Conservation (phyloP, 2,888 invertebrate species). For the Seira ritae region DNA sequence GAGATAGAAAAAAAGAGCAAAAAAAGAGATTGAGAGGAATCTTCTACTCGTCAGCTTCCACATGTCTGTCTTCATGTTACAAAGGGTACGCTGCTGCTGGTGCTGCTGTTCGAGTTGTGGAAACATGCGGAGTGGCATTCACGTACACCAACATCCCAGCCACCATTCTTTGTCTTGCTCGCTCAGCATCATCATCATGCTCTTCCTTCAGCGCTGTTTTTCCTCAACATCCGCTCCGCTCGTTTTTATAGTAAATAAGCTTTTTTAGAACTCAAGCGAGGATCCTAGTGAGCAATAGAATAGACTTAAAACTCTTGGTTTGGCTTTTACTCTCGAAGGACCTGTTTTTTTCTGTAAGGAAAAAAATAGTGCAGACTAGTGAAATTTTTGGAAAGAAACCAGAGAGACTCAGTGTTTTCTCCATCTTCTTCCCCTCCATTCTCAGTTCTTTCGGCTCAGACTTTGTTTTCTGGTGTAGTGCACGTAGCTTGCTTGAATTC, state of each 20-base stretch:
- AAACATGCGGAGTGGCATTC: slow-evolving; percentile 8
- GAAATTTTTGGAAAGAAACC: background rate
- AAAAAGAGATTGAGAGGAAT: slow-evolving; percentile 1
- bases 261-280: background rate
- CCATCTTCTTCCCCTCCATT: slow-evolving; percentile 2
- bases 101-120: too few relatives aligned
- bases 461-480: slow-evolving; percentile 7
- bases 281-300: background rate
- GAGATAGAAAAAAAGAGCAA: too few relatives aligned
- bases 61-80: slow-evolving; percentile 13
- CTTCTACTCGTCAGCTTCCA: slow-evolving; percentile 16
- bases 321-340: slow-evolving; percentile 46
- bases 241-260: slow-evolving; percentile 1
- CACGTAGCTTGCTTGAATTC: too few relatives aligned
- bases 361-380: slow-evolving; percentile 28
- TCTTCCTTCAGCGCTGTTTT: background rate
- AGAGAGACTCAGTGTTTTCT: background rate
- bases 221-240: slow-evolving; percentile 1
- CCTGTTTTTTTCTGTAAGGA: slow-evolving; percentile 44
- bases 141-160: slow-evolving; percentile 8
- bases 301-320: background rate
- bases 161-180: slow-evolving; percentile 11
- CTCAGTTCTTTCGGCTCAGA: slow-evolving; percentile 19
- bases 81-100: background rate
- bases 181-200: slow-evolving; percentile 7